Conservation (phyloP, 1,140 invertebrate genomes). For the Dinoponera quadriceps region DNA sequence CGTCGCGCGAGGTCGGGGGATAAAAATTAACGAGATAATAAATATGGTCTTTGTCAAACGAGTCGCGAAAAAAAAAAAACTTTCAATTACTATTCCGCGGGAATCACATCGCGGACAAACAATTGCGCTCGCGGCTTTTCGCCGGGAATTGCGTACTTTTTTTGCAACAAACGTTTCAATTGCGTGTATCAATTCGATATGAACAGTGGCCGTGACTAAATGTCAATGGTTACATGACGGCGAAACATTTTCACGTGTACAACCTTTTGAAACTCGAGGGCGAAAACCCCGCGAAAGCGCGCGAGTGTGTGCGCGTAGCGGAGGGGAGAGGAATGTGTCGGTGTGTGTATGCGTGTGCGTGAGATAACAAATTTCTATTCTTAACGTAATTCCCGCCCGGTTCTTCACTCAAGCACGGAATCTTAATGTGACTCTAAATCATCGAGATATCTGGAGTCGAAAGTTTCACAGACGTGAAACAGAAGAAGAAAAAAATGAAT, state of each 20-base stretch:
- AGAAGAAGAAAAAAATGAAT: conserved; percentile 13
- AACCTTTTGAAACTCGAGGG: too few relatives aligned
- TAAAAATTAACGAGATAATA: conserved; percentile 69
- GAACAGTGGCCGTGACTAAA: too few relatives aligned
- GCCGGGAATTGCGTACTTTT: neutral
- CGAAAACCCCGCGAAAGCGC: too few relatives aligned
- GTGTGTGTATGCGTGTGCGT: too few relatives aligned
- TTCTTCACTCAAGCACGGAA: too few relatives aligned
- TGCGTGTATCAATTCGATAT: neutral
- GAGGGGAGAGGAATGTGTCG: too few relatives aligned
- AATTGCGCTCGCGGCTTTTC: conserved; percentile 1
- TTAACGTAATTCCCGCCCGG: too few relatives aligned
- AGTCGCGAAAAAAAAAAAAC: conserved; percentile 47
- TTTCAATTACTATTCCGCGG: conserved; percentile 33
- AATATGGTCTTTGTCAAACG: conserved; percentile 54
- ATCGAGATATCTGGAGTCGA: neutral
- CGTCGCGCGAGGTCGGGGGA: conserved; percentile 15
- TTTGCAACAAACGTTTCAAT: neutral
- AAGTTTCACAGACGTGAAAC: conserved; percentile 3
- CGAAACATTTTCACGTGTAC: too few relatives aligned
- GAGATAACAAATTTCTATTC: too few relatives aligned
- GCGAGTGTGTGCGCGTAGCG: too few relatives aligned
- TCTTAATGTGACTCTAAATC: too few relatives aligned
- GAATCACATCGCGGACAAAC: neutral
- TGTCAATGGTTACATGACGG: too few relatives aligned